These are phyloP conservation scores for Chironomus riparius DNA, from an alignment of 2,888 invertebrate genomes.

Conservation along the genomic window DNA sequence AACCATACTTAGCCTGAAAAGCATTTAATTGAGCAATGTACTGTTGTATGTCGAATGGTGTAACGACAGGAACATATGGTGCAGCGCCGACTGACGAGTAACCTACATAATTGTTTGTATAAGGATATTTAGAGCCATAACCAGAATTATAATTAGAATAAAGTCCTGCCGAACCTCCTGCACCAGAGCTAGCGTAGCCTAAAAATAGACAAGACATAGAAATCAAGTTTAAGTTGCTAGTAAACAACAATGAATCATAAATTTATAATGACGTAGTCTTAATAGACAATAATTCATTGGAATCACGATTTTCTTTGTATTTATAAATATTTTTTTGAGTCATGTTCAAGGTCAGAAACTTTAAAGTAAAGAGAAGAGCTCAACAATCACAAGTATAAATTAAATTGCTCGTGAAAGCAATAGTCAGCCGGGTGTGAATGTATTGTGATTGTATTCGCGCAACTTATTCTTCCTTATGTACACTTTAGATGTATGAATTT, in stretches of 20 bases:
- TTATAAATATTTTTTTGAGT: not conserved
- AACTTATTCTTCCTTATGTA: not conserved
- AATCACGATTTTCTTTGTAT: not conserved
- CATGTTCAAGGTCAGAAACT: not conserved
- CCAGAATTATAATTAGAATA: not conserved
- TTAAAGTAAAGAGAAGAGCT: not conserved
- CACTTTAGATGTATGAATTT: not conserved
- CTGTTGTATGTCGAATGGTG: conserved; percentile 28
- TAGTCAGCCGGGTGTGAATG: not conserved
- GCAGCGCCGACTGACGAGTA: conserved; percentile 1
- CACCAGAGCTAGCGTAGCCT: conserved; percentile 10
- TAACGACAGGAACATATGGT: conserved; percentile 25
- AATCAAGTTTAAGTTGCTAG: not conserved
- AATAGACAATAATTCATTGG: not conserved
- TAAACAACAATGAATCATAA: conserved; percentile 3
- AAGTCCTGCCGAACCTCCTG: conserved; percentile 29
- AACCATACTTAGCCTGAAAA: conserved; percentile 29
- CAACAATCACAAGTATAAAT: not conserved
- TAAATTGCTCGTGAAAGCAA: not conserved
- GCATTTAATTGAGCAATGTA: conserved; percentile 29
- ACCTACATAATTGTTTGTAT: conserved; percentile 14
- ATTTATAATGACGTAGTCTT: not conserved
- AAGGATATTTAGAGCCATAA: conserved; percentile 27
- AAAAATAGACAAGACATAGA: not conserved
- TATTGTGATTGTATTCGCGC: too few species aligned